Percentiles rank a stretch among this genome's conserved stretches.
Evolutionary conservation across 2,797 vertebrate genomes (phyloP).

Genomic region (Columba guinea): DNA sequence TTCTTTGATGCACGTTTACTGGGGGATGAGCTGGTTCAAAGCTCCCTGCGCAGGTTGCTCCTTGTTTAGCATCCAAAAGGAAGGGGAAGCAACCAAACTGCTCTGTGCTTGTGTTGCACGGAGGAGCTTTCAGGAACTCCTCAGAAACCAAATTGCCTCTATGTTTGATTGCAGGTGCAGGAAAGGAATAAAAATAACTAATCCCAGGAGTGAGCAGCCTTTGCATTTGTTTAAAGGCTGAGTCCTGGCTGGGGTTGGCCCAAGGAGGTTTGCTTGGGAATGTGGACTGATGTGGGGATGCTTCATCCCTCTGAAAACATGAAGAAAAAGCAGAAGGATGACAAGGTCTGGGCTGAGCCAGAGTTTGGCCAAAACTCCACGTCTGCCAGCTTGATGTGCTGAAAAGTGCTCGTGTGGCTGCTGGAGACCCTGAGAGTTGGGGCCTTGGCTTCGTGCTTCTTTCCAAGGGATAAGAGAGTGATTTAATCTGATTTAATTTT

Average conservation of each 20-base stretch:
- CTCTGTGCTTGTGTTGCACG: fast-evolving
- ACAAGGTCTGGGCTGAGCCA: background rate
- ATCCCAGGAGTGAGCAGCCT: background rate
- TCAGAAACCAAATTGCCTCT: background rate
- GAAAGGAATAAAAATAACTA: background rate
- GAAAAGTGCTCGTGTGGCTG: background rate
- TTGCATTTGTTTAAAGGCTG: background rate
- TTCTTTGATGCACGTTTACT: background rate
- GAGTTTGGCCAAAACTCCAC: background rate
- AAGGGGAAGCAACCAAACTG: background rate
- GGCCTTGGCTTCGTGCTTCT: background rate
- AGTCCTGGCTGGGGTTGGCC: background rate
- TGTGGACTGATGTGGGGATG: background rate
- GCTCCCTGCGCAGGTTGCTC: background rate
- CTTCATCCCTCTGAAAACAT: background rate
- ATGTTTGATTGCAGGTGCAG: background rate
- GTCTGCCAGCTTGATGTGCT: background rate
- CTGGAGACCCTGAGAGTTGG: background rate
- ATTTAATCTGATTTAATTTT: slow-evolving; percentile 23
- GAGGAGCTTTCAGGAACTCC: background rate
- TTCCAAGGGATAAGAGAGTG: background rate
- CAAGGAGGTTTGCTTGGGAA: background rate
- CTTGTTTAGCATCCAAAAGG: slow-evolving; percentile 6
- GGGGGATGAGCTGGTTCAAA: background rate
- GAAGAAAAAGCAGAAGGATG: background rate